Evolutionary conservation across 2,888 invertebrate genomes (phyloP).

Genomic region (Ptilodon capucinus): DNA sequence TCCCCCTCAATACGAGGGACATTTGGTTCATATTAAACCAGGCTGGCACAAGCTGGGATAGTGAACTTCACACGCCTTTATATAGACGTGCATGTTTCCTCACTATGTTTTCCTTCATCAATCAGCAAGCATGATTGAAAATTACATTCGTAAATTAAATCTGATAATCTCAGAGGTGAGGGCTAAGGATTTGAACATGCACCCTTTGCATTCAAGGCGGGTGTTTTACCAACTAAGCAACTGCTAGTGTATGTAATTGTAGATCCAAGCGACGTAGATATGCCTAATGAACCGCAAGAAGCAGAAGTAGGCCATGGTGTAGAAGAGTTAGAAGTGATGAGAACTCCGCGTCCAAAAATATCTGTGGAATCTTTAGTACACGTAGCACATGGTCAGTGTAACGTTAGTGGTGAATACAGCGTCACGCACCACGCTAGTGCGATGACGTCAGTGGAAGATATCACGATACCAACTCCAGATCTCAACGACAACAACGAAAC

Average conservation of each 20-base stretch:
- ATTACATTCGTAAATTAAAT: too few relatives aligned
- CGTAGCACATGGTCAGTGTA: background rate
- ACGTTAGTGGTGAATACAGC: background rate
- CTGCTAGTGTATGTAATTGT: background rate
- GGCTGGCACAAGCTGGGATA: too few relatives aligned
- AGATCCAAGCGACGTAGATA: slow-evolving; percentile 11
- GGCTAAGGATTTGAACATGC: too few relatives aligned
- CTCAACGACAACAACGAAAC: background rate
- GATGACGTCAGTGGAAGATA: background rate
- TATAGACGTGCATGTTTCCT: too few relatives aligned
- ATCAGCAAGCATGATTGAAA: too few relatives aligned
- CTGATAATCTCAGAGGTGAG: too few relatives aligned
- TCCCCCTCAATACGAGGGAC: too few relatives aligned
- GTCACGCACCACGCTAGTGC: background rate
- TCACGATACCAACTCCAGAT: background rate
- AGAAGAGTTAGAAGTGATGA: slow-evolving; percentile 3
- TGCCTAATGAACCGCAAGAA: background rate
- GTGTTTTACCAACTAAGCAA: too few relatives aligned
- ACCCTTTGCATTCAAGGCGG: too few relatives aligned
- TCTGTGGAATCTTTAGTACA: slow-evolving; percentile 4
- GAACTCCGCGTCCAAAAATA: slow-evolving; percentile 1
- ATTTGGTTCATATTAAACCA: too few relatives aligned
- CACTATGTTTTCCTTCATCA: too few relatives aligned
- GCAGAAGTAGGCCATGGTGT: background rate
- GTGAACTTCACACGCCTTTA: too few relatives aligned